These are phyloP conservation scores for Phthorimaea operculella DNA, from an alignment of 1,140 invertebrate species.

Conservation along the genomic window DNA sequence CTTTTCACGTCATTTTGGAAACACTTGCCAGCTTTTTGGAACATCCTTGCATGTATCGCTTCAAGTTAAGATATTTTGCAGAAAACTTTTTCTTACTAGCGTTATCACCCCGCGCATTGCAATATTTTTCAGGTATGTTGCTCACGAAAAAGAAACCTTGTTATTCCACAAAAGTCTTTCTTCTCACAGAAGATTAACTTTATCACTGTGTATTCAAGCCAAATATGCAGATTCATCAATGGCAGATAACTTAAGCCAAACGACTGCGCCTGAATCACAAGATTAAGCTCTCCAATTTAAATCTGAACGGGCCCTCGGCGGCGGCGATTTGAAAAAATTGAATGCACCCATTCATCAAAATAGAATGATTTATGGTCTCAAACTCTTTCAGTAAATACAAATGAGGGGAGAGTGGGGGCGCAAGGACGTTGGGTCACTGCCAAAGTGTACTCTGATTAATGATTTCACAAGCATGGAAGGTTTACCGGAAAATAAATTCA, in stretches of 20 bases:
- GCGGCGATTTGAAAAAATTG: constrained; percentile 40
- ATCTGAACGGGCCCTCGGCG: not conserved
- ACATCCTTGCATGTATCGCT: no score
- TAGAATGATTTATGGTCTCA: constrained; percentile 48
- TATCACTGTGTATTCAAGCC: no score
- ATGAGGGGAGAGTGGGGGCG: constrained; percentile 35
- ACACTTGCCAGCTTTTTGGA: no score
- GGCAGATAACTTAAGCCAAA: not conserved
- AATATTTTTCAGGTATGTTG: no score
- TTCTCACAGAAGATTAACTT: no score
- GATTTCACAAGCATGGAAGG: constrained; percentile 47
- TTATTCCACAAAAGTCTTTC: no score
- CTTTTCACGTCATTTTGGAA: no score
- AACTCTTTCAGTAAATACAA: constrained; percentile 62
- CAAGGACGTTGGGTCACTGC: constrained; percentile 54
- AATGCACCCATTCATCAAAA: constrained; percentile 55
- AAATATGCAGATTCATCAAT: no score
- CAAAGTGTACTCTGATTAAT: constrained; percentile 59
- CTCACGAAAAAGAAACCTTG: no score
- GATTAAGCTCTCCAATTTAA: constrained; percentile 3
- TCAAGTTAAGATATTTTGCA: no score
- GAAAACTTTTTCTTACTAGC: no score
- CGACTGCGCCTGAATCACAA: not conserved
- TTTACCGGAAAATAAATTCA: constrained; percentile 45
- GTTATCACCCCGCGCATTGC: no score